Evolutionary conservation across 2,113 vertebrate species (phyloP), one percentile per base, ranked within the genome.

Genomic region (Paraplagusia blochii): DNA sequence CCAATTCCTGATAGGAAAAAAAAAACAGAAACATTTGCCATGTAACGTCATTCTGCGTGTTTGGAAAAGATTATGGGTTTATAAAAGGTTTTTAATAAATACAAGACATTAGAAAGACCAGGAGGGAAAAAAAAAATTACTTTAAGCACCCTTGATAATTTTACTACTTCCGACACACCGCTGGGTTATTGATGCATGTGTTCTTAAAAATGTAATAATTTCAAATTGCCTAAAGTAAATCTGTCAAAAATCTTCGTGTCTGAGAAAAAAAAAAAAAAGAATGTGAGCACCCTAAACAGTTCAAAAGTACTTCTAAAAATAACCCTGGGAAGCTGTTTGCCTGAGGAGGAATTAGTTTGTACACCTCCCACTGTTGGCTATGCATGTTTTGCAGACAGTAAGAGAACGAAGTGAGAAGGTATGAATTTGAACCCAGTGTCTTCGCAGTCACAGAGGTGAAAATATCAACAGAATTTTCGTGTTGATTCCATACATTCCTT

Each of bases 221-320:
- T 29, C 22, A 29, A 29, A 29, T 29, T 29, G 22, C 22, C 22
- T 29, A 29, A 29, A 29, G 22, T 29, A 29, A 29, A 29, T 29
- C 22, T 29, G 22, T 29, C 22, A 29, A 29, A 29, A 29, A 11
- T 40, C 13, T 11, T 11, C 11, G 38, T 13, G 10, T 40, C 4
- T 11, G 33, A 44, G 48, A 59, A 29, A 29, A 22, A 67, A 65
- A 44, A 45, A 59, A 29, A 29, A 22, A 67, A 65, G 11, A 47
- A 69, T 77, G 68, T 22, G 10, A 64, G 64, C 52, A 75, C 83
- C 70, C 66, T 82, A 85, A 85, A 88, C 71, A 53, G 67, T 63
- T 79, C 47, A 59, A 39, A n/a, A 46, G 35, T 14, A 42, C 2
- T 18, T 79, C 80, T 74, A 71, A 81, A 85, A 75, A 85, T 81